phyloP scores from a whole-genome alignment of 2,888 invertebrate species.

The Acanthoscelides obtectus region DNA sequence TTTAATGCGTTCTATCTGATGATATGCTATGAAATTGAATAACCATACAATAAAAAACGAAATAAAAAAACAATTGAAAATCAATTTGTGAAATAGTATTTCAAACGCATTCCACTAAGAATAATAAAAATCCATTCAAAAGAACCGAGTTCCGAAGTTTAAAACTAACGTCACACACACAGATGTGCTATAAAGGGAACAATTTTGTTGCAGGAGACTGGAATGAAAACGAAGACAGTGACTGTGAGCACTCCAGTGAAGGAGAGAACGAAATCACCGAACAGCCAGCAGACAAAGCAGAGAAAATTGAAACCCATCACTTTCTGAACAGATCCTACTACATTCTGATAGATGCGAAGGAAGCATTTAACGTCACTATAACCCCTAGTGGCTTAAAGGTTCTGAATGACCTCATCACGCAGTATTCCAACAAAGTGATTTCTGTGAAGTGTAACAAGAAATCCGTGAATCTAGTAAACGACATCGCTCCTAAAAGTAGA shows the following conservation, averaged over 20 bases:
- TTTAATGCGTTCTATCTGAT: too few species aligned
- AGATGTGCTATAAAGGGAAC: too few species aligned
- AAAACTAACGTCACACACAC: too few species aligned
- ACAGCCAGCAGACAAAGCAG: conserved; percentile 20
- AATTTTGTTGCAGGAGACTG: conserved; percentile 37
- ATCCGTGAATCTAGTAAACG: conserved; percentile 55
- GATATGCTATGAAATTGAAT: too few species aligned
- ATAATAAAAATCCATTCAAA: too few species aligned
- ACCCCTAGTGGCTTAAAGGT: conserved; percentile 60
- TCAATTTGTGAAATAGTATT: too few species aligned
- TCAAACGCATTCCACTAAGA: too few species aligned
- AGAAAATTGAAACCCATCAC: conserved; percentile 18
- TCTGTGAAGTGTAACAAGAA: conserved; percentile 42
- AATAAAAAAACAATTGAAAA: too few species aligned
- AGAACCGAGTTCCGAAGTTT: too few species aligned
- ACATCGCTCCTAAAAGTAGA: conserved; percentile 59
- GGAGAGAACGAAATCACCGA: conserved; percentile 43
- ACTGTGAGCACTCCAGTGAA: conserved; percentile 54
- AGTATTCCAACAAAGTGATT: conserved; percentile 45
- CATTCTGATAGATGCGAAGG: conserved; percentile 62
- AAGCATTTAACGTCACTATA: conserved; percentile 62
- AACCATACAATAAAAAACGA: too few species aligned
- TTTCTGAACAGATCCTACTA: conserved; percentile 56
- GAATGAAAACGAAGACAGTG: conserved; percentile 47
- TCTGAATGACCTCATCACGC: conserved; percentile 45